Conservation (phyloP, 1,140 invertebrate species). For the Papilio xuthus region DNA sequence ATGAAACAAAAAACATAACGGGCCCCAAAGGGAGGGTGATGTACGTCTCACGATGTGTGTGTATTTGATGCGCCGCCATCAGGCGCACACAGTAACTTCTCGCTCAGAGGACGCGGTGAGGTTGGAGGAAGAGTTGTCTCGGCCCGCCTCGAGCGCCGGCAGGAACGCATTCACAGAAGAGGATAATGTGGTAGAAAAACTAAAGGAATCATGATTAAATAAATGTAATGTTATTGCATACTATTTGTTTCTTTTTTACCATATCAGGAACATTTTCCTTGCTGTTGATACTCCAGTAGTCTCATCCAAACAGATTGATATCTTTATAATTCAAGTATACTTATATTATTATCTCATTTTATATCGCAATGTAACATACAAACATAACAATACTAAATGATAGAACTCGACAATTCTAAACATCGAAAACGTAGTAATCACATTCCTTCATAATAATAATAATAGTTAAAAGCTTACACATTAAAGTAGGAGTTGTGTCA, state of each 20-base stretch:
- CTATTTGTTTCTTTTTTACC: neutral
- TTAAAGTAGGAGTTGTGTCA: constrained; percentile 5
- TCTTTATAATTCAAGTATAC: neutral
- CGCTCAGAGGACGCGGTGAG: too few relatives aligned
- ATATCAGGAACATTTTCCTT: neutral
- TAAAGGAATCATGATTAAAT: constrained; percentile 1
- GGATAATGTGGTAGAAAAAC: neutral
- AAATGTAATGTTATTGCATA: neutral
- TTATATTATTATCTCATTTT: too few relatives aligned
- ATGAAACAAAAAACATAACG: neutral
- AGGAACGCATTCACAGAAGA: neutral
- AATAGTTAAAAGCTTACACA: too few relatives aligned
- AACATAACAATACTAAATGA: too few relatives aligned
- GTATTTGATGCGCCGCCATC: too few relatives aligned
- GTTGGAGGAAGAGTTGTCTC: too few relatives aligned
- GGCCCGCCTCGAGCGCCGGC: too few relatives aligned
- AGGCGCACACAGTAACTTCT: too few relatives aligned
- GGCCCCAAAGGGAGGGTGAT: neutral
- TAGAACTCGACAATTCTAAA: too few relatives aligned
- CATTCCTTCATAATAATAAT: too few relatives aligned
- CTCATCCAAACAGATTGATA: neutral
- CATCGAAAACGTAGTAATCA: too few relatives aligned
- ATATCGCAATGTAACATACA: too few relatives aligned
- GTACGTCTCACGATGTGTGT: neutral
- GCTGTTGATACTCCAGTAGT: neutral